Percentiles rank a stretch among this genome's conserved stretches.
Evolutionary conservation across 2,888 invertebrate species (phyloP).

Genomic region (Drosophila maculinotata): DNA sequence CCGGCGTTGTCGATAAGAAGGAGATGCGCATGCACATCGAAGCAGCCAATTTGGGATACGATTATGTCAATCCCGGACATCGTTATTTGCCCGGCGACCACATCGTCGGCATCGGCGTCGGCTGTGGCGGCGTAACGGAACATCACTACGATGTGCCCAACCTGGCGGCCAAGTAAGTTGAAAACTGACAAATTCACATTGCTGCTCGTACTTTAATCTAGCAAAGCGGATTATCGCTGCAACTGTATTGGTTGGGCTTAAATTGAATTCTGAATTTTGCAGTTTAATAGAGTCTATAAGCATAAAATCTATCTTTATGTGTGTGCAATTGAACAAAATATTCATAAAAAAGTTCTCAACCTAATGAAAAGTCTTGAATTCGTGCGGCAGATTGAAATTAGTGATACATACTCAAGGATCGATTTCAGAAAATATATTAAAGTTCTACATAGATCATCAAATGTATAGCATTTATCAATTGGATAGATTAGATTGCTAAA

Average conservation of each 20-base stretch:
- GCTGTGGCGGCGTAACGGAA: slow-evolving; percentile 86
- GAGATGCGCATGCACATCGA: slow-evolving; percentile 86
- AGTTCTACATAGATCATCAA: too few species aligned
- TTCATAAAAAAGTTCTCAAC: too few species aligned
- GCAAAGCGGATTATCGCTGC: slow-evolving; percentile 28
- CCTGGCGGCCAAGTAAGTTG: slow-evolving; percentile 88
- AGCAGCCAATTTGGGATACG: slow-evolving; percentile 91
- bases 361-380: too few species aligned
- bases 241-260: slow-evolving; percentile 5
- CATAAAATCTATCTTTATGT: too few species aligned
- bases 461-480: too few species aligned
- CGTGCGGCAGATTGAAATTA: too few species aligned
- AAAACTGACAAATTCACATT: slow-evolving; percentile 9
- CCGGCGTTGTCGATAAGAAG: slow-evolving; percentile 92
- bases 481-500: too few species aligned
- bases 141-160: slow-evolving; percentile 96
- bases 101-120: slow-evolving; percentile 85
- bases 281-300: neutral
- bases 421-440: too few species aligned
- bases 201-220: slow-evolving; percentile 19
- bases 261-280: slow-evolving; percentile 1
- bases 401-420: too few species aligned
- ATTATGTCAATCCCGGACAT: slow-evolving; percentile 89
- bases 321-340: neutral
- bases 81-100: slow-evolving; percentile 79